phyloP scores from a whole-genome alignment of 2,113 vertebrate genomes.

The Pongo abelii region DNA sequence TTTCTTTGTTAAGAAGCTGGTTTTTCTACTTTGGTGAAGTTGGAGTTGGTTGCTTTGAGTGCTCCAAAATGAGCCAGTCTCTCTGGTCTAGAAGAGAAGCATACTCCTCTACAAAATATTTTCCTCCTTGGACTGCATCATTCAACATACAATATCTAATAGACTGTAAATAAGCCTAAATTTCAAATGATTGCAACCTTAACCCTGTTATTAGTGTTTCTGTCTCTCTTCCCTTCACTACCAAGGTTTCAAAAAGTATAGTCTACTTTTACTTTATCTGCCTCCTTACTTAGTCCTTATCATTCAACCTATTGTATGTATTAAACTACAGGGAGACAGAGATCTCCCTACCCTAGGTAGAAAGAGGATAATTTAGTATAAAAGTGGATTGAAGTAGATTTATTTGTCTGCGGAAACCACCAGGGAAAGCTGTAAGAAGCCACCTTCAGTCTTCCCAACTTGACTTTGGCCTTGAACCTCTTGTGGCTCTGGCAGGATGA shows the following conservation, averaged over 20 bases:
- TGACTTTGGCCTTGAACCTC: not conserved
- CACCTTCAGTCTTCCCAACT: not conserved
- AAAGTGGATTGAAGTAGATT: not conserved
- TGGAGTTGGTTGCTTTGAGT: not conserved
- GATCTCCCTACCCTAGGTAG: not conserved
- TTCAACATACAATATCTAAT: not conserved
- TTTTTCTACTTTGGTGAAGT: not conserved
- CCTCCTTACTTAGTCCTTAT: not conserved
- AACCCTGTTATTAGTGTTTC: not conserved
- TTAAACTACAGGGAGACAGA: not conserved
- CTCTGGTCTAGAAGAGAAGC: not conserved
- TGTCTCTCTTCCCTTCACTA: not conserved
- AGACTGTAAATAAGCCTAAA: not conserved
- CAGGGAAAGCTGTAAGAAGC: not conserved
- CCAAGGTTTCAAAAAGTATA: not conserved
- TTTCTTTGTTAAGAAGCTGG: not conserved
- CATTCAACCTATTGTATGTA: not conserved
- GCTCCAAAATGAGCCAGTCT: not conserved
- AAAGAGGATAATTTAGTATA: not conserved
- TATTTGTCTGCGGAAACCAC: not conserved
- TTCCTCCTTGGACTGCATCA: not conserved
- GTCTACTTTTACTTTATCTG: not conserved
- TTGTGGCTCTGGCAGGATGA: not conserved
- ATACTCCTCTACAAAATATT: not conserved
- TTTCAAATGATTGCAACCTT: not conserved